Evolutionary conservation across 2,797 vertebrate genomes (phyloP), one percentile per base, ranked within the genome.

Genomic region (Ciconia nigra): DNA sequence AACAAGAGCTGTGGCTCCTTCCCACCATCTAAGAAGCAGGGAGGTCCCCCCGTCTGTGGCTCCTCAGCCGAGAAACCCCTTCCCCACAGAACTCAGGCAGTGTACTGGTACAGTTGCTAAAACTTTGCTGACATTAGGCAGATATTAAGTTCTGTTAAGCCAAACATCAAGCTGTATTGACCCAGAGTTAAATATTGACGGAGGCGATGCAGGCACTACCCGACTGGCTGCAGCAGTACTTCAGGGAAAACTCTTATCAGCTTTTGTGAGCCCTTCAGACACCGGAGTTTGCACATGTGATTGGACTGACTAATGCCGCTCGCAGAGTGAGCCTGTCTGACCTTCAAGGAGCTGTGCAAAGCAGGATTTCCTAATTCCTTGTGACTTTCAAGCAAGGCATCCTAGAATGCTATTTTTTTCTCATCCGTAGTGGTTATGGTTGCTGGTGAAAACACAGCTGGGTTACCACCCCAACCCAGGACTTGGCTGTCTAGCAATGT

Each of bases 81-180:
- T 89, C 55, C 72, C 63, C 31, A 2, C 35, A 35, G 62, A 31
- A 33, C 14, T 1, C 11, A 3, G 49, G 76, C 65, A 51, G 77
- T 4, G 31, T 44, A 15, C 10, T 2, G 7, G 12, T 10, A 7
- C 69, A 22, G 57, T 15, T 15, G 47, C 72, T 17, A 18, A 61
- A 61, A 11, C 44, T 51, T 2, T 37, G 52, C 91, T 83, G 88
- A 55, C 76, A 74, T 49, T 41, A 26, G 26, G 80, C 80, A 84
- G 94, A 82, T 35, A 55, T 51, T 44, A 78, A 83, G 85, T 54
- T 93, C 90, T 46, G 90, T 52, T 41, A 89, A 93, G 90, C 77
- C 87, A 81, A 94, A 86, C 87, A 87, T 81, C 70, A 79, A 74
- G 77, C 69, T 61, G 65, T 78, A 79, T 58, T 72, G 96, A 90